phyloP scores from a whole-genome alignment of 2,888 invertebrate species.

The Hetaerina titia region DNA sequence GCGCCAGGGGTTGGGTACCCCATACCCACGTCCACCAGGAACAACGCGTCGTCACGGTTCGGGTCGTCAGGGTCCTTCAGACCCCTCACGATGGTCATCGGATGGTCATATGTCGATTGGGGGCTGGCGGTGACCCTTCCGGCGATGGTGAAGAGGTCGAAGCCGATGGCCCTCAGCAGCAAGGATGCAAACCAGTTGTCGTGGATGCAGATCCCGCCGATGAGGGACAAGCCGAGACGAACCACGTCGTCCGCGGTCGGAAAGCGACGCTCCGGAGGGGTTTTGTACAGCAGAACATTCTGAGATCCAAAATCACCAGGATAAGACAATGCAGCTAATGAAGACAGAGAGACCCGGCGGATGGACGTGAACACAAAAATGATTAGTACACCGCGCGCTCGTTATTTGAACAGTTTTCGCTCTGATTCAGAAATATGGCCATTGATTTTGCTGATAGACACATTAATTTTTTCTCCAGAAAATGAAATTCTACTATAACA shows the following conservation, averaged over 20 bases:
- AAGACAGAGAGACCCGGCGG: no score
- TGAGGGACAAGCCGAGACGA: not conserved
- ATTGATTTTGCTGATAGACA: no score
- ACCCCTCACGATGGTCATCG: constrained; percentile 10
- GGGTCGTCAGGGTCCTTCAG: constrained; percentile 24
- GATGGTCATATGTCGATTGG: not conserved
- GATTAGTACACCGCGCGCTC: no score
- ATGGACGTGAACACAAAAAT: no score
- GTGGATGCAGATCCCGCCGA: constrained; percentile 3
- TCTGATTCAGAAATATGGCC: no score
- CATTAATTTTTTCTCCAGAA: no score
- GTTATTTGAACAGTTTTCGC: no score
- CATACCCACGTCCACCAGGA: not conserved
- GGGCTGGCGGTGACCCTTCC: not conserved
- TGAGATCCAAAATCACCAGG: not conserved
- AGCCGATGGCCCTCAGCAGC: constrained; percentile 5
- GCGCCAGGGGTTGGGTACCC: constrained; percentile 11
- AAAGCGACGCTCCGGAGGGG: not conserved
- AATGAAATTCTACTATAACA: no score
- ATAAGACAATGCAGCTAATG: no score
- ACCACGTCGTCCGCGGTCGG: constrained; percentile 26
- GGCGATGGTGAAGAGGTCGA: not conserved
- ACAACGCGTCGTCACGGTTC: not conserved
- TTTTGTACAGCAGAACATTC: not conserved
- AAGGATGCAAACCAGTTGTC: constrained; percentile 47